Conservation (phyloP, 2,888 invertebrate species). For the Torymus aiolomorphi region DNA sequence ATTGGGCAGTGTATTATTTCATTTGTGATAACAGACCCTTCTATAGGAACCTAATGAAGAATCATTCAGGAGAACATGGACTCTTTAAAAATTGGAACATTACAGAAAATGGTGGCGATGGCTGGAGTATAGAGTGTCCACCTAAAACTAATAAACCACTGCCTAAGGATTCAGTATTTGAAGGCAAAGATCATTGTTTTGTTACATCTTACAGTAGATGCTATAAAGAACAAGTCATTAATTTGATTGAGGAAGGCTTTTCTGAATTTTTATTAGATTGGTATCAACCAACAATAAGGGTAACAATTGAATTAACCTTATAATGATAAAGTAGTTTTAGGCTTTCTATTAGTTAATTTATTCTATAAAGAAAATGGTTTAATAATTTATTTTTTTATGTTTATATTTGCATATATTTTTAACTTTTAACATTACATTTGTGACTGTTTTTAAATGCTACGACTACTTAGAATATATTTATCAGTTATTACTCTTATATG, state of each 20-base stretch:
- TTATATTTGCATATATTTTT: no score
- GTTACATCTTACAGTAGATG: slow-evolving; percentile 77
- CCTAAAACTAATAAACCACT: slow-evolving; percentile 75
- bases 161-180: slow-evolving; percentile 75
- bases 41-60: slow-evolving; percentile 77
- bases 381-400: no score
- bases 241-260: slow-evolving; percentile 74
- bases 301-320: slow-evolving; percentile 58
- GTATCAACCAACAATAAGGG: slow-evolving; percentile 77
- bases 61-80: slow-evolving; percentile 75
- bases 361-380: no score
- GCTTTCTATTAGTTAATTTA: no score
- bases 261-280: slow-evolving; percentile 75
- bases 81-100: slow-evolving; percentile 73
- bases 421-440: no score
- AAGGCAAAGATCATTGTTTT: slow-evolving; percentile 73
- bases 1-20: slow-evolving; percentile 75
- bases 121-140: slow-evolving; percentile 44
- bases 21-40: slow-evolving; percentile 75
- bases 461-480: no score
- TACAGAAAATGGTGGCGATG: slow-evolving; percentile 54
- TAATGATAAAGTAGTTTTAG: no score
- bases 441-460: no score
- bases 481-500: background rate
- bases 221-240: slow-evolving; percentile 76